Base-by-base conservation (phyloP, 2,888 invertebrate species). In the Stegophylla sp. region DNA sequence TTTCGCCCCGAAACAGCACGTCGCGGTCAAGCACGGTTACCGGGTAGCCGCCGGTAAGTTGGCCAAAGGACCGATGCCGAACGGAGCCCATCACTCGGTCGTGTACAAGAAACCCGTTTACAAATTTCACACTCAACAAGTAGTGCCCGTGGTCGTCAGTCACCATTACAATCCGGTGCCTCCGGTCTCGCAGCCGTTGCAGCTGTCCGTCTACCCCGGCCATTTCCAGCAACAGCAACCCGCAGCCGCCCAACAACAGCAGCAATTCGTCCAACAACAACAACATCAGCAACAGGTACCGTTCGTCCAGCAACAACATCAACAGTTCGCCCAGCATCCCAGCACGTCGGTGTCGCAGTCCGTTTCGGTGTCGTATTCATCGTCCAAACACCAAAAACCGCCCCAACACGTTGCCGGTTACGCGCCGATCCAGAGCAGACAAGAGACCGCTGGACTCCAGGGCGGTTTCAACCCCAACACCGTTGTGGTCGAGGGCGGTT, bases 401-500 rank as follows among this genome's bases (percentile, higher is more conserved):
- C n/a, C 23, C 13, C n/a, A 23, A 10, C 76, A 82, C 23, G n/a
- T 7, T n/a, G 28, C 13, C 13, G 82, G 59, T 15, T 45, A 56
- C 64, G 23, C 75, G 9, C 61, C 74, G 15, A 26, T 59, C 23
- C 64, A 66, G 13, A 76, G n/a, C 75, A 17, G 64, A 26, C 66
- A 53, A 1, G 75, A 76, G 9, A n/a, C 61, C 53, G 51, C 3
- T 43, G 26, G 20, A 20, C 20, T 20, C 20, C 79, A 71, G 53
- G 84, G 82, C 1, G 93, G 94, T 0, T 95, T 95, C 84, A 91
- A 93, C 85, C 94, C 94, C 0, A 91, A 91, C 84, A 91, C 93
- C 0, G 91, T 95, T 7, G 92, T 94, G 0, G 91, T 94, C 17
- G 94, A 95, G 87, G 91, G 93, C 82, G 94, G 94, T 0, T 95